Evolutionary conservation across 1,140 invertebrate species (phyloP), one percentile per base, ranked within the genome.

Genomic region (Augochlora pura): DNA sequence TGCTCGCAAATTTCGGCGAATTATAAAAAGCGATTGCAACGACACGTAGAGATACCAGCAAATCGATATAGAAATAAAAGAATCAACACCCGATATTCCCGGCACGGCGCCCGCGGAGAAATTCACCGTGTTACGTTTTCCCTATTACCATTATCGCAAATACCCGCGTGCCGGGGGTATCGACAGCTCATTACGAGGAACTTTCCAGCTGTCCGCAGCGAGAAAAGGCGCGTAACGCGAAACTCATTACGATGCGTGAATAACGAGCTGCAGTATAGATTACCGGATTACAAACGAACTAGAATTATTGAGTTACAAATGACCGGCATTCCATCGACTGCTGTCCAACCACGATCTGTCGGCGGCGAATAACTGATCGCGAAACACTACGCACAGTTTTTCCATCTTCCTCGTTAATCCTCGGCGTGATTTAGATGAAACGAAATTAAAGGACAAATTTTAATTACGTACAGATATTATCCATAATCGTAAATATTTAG

Each of bases 281-380:
- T 89, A 89, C 87, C 86, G 82, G 52, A 88, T 84, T 80, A 85
- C 81, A 86, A 88, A 86, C 85, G 82, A 84, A 86, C 80, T 80
- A 86, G 82, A 88, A 87, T 86, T 85, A 88, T 88, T 83, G 81
- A 88, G 81, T 87, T 88, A 88, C 87, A 87, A 86, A 88, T 81
- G 84, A 85, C 60, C 70, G 64, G 69, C 32, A 71, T 84, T 84
- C 71, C 76, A 70, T 32, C 49, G 82, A 52, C 78, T 76, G 32
- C 62, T 83, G 70, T 57, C 77, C 52, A 68, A 38, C 57, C 60
- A 62, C 46, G n/a, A 49, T 25, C 16, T 23, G 57, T 60, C 54
- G 25, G 52, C 10, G 42, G 0, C 65, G 9, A 12, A 59, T 32
- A 39, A 39, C n/a, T 16, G 16, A 54, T 52, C 21, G 16, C 4